Base-by-base conservation (phyloP, 1,140 invertebrate species). In the Aphaenogaster floridana region DNA sequence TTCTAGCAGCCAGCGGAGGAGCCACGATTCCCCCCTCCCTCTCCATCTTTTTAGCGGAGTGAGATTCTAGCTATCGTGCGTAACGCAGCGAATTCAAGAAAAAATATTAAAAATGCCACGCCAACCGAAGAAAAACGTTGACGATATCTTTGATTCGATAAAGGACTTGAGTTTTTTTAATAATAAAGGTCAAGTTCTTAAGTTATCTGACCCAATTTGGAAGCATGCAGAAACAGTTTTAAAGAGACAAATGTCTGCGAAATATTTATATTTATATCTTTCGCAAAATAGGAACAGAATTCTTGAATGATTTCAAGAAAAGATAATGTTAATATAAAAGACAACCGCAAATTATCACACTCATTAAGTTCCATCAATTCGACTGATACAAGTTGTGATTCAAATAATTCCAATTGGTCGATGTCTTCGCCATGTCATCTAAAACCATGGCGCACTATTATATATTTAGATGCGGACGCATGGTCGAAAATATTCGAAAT, bases 251-350 rank as follows among this genome's bases (percentile, higher is more conserved):
- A 15, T 72, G 5, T n/a, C 2, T 36, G 15, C 28, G 4, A 72
- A 72, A 72, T 72, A 72, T 50, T 50, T 71, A 71, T 50, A 71
- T 28, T 71, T 71, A 34, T 69, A 69, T 69, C 0, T 69, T 9
- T 69, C 45, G 21, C 21, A 8, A 69, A 69, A 69, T 28, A 50
- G 42, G 28, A 45, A 71, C 21, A 11, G 15, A 4, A 72, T 72
- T 17, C 34, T 72, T n/a, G 15, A 54, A 54, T 28, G 34, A 15
- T 72, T 72, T 28, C 28, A 9, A 8, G 9, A 72, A 72, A 54
- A 34, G 7, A 36, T 72, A n/a, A 36, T 54, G 11, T 72, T 54
- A 17, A 54, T 57, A 6, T 57, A 57, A 1, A 57, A n/a, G n/a
- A 7, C n/a, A 21, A 21, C n/a, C 17, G 6, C 2, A 57, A 57